A percentile compares a stretch with the other conserved stretches of the same genome.
Conservation (phyloP, 1,140 invertebrate species). For the Charaxes varanes region DNA sequence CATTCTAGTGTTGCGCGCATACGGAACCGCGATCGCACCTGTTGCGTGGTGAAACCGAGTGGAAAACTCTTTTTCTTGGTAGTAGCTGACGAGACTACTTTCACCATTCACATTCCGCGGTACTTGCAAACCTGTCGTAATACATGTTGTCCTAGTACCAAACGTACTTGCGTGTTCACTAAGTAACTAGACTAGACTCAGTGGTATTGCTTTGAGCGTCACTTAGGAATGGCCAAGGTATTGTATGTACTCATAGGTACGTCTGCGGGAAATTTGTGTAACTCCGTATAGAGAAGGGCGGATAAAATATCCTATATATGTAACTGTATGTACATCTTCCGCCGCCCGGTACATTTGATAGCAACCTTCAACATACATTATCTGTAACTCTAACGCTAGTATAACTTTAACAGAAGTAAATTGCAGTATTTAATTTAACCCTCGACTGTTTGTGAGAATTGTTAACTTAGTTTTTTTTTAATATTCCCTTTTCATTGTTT, state of each 20-base stretch:
- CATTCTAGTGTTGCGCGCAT: constrained; percentile 18
- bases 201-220: constrained; percentile 5
- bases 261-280: no score
- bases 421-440: no score
- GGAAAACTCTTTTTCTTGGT: constrained; percentile 71
- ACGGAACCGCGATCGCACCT: constrained; percentile 33
- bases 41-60: constrained; percentile 65
- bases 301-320: no score
- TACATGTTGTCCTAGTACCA: constrained; percentile 12
- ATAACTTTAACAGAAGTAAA: no score
- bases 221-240: constrained; percentile 5
- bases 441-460: no score
- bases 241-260: constrained; percentile 10
- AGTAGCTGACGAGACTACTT: constrained; percentile 63
- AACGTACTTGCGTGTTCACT: constrained; percentile 10
- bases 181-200: constrained; percentile 8
- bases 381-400: no score
- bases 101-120: constrained; percentile 63
- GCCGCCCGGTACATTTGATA: constrained; percentile 16
- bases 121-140: constrained; percentile 43
- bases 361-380: constrained; percentile 27
- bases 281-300: no score
- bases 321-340: no score
- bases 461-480: no score
- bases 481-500: no score